Base-by-base conservation (phyloP, 1,140 invertebrate genomes). In the Drosophila erecta region DNA sequence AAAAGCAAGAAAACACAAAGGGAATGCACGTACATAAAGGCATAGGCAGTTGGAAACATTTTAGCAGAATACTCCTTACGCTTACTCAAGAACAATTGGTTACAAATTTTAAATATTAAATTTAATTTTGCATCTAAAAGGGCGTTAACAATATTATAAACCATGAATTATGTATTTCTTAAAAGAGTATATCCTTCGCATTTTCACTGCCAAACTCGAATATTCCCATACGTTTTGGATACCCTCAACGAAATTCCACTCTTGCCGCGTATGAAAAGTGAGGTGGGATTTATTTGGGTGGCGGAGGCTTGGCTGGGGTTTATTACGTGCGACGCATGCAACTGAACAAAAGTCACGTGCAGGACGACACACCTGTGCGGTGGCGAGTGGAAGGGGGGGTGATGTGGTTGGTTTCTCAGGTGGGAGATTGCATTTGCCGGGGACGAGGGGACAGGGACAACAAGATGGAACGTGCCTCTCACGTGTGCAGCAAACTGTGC, bases 271-370 rank as follows among this genome's bases (percentile, higher is more conserved):
- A 50, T 64, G 62, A 64, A 60, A 66, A 61, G 56, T 60, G 50
- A 38, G 33, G 30, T 30, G 12, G 30, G 30, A 46, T 64, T 50
- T 50, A 43, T 46, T 37, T 44, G 59, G 59, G 41, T 46, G 64
- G 60, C 57, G 22, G 35, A 53, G 22, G 35, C 14, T 46, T 40
- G 64, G 59, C 57, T 40, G 43, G 55, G 84, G 64, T 84, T 89
- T 89, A 89, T 89, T 89, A 89, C 84, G 85, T 89, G 84, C 59
- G 62, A 35, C 66, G 75, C 79, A 80, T 85, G 76, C 85, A 90
- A 84, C 73, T 77, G 84, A 81, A 84, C 73, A 89, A 89, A 89
- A 89, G 85, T 89, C 84, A 89, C 84, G 84, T 84, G 84, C 79
- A 55, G 61, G 30, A 35, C 30, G 53, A 43, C 76, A 69, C 66